phyloP scores from a whole-genome alignment of 2,113 vertebrate genomes.

The Pleuronectes platessa region DNA sequence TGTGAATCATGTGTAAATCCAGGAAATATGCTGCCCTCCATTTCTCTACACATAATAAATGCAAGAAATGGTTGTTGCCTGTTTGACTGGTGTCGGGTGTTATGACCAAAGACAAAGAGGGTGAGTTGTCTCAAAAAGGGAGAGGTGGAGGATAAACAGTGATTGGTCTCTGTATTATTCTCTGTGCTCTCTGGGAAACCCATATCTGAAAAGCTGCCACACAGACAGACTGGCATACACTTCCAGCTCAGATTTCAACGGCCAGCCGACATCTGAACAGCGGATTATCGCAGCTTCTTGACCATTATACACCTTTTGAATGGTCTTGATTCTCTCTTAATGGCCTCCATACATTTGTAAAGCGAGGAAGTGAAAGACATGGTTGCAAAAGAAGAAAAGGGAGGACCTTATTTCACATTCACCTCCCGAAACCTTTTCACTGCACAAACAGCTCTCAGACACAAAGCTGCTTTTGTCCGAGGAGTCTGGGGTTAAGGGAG shows the following conservation, averaged over 20 bases:
- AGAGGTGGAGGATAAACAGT: neutral
- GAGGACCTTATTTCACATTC: slow-evolving; percentile 73
- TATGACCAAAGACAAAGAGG: slow-evolving; percentile 1
- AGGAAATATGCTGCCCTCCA: slow-evolving; percentile 7
- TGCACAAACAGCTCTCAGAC: slow-evolving; percentile 47
- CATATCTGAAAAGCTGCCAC: slow-evolving; percentile 53
- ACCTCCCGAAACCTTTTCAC: slow-evolving; percentile 72
- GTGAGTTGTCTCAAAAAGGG: slow-evolving; percentile 3
- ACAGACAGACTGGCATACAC: slow-evolving; percentile 47
- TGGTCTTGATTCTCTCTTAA: slow-evolving; percentile 62
- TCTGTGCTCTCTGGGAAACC: slow-evolving; percentile 28
- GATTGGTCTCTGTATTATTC: slow-evolving; percentile 40
- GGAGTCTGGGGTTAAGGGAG: slow-evolving; percentile 61
- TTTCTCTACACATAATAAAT: slow-evolving; percentile 47
- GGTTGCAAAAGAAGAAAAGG: slow-evolving; percentile 59
- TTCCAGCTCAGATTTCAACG: slow-evolving; percentile 62
- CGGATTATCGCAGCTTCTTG: slow-evolving; percentile 71
- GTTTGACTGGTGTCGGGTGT: slow-evolving; percentile 26
- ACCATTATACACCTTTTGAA: slow-evolving; percentile 65
- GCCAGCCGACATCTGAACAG: slow-evolving; percentile 66
- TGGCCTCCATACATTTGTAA: slow-evolving; percentile 66
- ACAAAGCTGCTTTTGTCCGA: slow-evolving; percentile 75
- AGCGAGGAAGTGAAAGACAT: slow-evolving; percentile 66
- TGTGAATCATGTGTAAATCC: slow-evolving; percentile 11
- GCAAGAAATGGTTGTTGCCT: neutral